Base-by-base conservation (phyloP, 2,113 vertebrate genomes). In the Tricholaema leucomelas region DNA sequence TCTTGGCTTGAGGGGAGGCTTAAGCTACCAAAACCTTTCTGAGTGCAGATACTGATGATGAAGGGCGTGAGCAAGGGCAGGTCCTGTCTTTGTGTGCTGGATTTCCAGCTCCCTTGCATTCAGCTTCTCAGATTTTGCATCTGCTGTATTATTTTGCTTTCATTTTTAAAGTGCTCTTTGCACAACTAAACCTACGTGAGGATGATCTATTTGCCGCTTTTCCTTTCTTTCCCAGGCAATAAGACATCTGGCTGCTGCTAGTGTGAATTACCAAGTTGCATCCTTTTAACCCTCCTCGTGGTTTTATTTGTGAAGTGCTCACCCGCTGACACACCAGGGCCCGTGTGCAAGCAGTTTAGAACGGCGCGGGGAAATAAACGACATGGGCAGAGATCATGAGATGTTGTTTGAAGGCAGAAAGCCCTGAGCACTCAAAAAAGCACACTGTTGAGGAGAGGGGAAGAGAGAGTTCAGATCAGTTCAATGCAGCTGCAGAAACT, bases 191-290 rank as follows among this genome's bases (percentile, higher is more conserved):
- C 50, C 76, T 85, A 16, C 72, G 70, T 10, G 70, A 93, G 85
- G 82, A 95, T 83, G 78, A 93, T 95, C 54, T 77, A 42, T 80
- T 92, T 88, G 80, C 84, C 90, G 31, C 75, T 95, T 85, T 85
- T 87, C 67, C 38, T 69, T 94, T 87, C 87, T 87, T 92, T 92
- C 81, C 31, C 7, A 93, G 82, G 96, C 93, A 94, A 80, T 95
- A 95, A 96, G 96, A 95, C 96, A 96, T 96, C 96, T 96, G 96
- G 93, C 89, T 89, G 92, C 91, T 93, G 40, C 82, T 80, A 58
- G 72, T 15, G n/a, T 65, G 81, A 91, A 82, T 96, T 94, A 91
- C 50, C 92, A 75, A 94, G 87, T 91, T 12, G 12, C 89, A 90
- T 93, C 81, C 94, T 94, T 94, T 95, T 94, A 96, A 93, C 94